Evolutionary conservation across 1,140 invertebrate species (phyloP).

Genomic region (Pissodes strobi): DNA sequence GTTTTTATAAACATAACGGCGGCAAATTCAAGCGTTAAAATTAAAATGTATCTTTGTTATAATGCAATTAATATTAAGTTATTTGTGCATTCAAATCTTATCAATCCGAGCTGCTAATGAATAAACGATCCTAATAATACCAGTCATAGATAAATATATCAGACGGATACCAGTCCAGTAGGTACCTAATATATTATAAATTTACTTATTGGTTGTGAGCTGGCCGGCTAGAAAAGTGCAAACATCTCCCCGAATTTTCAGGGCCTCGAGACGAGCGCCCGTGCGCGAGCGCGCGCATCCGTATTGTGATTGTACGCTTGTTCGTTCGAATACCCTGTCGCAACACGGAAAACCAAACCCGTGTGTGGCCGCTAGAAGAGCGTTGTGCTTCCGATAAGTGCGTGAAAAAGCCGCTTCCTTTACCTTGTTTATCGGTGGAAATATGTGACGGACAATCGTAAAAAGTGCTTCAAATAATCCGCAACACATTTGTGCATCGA

Average conservation of each 20-base stretch:
- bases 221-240: neutral
- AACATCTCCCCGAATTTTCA: constrained; percentile 19
- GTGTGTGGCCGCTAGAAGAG: constrained; percentile 33
- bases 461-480: constrained; percentile 35
- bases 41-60: too few relatives aligned
- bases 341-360: constrained; percentile 47
- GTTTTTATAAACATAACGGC: too few relatives aligned
- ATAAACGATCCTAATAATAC: too few relatives aligned
- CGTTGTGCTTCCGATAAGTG: constrained; percentile 26
- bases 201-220: neutral
- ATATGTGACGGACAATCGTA: constrained; percentile 31
- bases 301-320: constrained; percentile 7
- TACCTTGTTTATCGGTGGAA: constrained; percentile 22
- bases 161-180: too few relatives aligned
- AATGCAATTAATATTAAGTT: too few relatives aligned
- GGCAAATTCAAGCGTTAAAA: too few relatives aligned
- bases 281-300: constrained; percentile 35
- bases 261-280: constrained; percentile 7
- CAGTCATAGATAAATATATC: neutral
- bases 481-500: neutral
- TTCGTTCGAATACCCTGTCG: constrained; percentile 42
- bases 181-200: too few relatives aligned
- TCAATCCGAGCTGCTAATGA: too few relatives aligned
- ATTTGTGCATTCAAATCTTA: neutral
- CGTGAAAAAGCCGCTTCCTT: constrained; percentile 35